phyloP scores from a whole-genome alignment of 2,888 invertebrate genomes.

The Kuschelorhynchus macadamiae region DNA sequence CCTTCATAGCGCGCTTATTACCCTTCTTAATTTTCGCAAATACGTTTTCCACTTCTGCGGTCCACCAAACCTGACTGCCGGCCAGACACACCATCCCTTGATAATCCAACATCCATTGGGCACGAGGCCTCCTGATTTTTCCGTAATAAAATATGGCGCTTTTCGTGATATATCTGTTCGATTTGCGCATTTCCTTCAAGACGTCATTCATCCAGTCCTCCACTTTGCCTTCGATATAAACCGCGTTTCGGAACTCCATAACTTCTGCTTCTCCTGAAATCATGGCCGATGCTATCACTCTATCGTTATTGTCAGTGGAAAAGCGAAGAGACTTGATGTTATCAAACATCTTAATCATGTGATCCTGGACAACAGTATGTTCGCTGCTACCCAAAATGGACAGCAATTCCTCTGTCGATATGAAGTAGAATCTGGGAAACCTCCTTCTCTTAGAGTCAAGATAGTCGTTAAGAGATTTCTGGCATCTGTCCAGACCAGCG shows the following conservation, averaged over 20 bases:
- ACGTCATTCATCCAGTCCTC: conserved; percentile 95
- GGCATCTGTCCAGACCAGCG: conserved; percentile 86
- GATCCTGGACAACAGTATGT: conserved; percentile 88
- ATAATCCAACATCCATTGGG: conserved; percentile 91
- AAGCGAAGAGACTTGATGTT: conserved; percentile 85
- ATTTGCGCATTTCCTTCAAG: conserved; percentile 85
- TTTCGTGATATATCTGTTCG: conserved; percentile 88
- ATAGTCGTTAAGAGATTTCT: conserved; percentile 92
- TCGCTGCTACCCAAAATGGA: conserved; percentile 91
- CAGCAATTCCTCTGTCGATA: conserved; percentile 92
- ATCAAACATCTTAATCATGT: conserved; percentile 97
- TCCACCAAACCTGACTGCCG: conserved; percentile 96
- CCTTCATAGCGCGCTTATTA: conserved; percentile 90
- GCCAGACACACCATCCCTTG: conserved; percentile 78
- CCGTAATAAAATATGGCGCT: conserved; percentile 91
- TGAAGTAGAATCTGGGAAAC: conserved; percentile 94
- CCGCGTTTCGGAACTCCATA: conserved; percentile 83
- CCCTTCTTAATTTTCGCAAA: conserved; percentile 82
- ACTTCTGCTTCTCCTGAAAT: conserved; percentile 87
- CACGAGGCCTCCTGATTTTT: conserved; percentile 77
- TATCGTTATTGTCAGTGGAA: conserved; percentile 76
- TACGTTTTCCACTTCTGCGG: conserved; percentile 93
- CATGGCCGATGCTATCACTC: conserved; percentile 83
- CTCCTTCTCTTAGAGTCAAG: conserved; percentile 88
- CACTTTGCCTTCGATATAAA: conserved; percentile 84